Evolutionary conservation across 2,888 invertebrate species (phyloP).

Genomic region (Ditylenchus weischeri): DNA sequence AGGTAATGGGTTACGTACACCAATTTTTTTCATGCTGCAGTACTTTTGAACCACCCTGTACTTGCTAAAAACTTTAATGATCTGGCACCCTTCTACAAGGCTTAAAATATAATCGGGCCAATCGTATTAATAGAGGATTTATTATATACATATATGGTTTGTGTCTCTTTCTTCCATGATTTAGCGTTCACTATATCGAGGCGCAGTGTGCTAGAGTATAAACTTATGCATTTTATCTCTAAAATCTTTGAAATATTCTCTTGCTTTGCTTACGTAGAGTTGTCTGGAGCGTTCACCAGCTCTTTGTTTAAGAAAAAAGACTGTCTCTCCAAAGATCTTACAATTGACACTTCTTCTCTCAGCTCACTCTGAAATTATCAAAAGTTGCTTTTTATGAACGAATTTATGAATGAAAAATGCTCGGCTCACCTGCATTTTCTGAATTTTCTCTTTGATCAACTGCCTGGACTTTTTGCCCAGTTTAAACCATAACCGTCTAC

Average conservation of each 20-base stretch:
- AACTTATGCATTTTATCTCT: not conserved
- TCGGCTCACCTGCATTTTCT: constrained; percentile 34
- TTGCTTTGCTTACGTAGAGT: constrained; percentile 18
- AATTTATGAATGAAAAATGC: constrained; percentile 4
- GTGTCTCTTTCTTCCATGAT: too few relatives aligned
- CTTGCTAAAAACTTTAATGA: too few relatives aligned
- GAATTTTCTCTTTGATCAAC: constrained; percentile 70
- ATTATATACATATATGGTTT: too few relatives aligned
- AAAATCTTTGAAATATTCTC: not conserved
- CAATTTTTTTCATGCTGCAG: too few relatives aligned
- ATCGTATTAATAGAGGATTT: too few relatives aligned
- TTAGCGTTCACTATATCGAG: too few relatives aligned
- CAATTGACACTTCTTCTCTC: constrained; percentile 70
- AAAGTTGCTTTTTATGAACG: not conserved
- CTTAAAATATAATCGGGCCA: too few relatives aligned
- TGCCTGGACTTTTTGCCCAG: constrained; percentile 84
- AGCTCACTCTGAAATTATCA: constrained; percentile 39
- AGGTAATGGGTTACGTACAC: too few relatives aligned
- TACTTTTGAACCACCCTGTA: too few relatives aligned
- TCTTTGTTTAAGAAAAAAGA: constrained; percentile 36
- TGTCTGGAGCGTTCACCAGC: constrained; percentile 21
- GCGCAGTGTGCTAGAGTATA: not conserved
- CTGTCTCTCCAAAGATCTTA: constrained; percentile 74
- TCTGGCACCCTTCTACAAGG: too few relatives aligned
- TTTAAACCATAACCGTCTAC: constrained; percentile 89